A percentile compares a stretch with the other conserved stretches of the same genome.
phyloP scores from a whole-genome alignment of 2,888 invertebrate genomes.

The Drosophila subsilvestris region DNA sequence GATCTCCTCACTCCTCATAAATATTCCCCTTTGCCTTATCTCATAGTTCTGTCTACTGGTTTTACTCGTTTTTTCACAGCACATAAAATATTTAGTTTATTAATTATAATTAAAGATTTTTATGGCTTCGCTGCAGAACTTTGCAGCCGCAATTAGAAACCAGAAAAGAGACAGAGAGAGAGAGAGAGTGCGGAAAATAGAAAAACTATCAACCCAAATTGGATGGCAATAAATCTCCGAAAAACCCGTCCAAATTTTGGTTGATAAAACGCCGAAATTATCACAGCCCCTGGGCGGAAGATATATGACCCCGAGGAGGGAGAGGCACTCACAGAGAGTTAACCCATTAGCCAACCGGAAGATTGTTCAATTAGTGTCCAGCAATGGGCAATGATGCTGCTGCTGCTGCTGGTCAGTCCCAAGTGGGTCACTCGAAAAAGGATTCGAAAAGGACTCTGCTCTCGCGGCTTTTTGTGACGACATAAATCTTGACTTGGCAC shows the following conservation, averaged over 20 bases:
- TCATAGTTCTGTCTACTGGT: slow-evolving; percentile 8
- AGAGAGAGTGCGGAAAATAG: background rate
- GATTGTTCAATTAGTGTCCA: slow-evolving; percentile 80
- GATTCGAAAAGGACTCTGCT: slow-evolving; percentile 11
- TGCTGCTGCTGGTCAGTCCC: slow-evolving; percentile 58
- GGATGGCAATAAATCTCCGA: slow-evolving; percentile 66
- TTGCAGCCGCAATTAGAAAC: slow-evolving; percentile 35
- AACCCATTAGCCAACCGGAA: slow-evolving; percentile 81
- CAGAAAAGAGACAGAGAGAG: slow-evolving; percentile 26
- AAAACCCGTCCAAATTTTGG: slow-evolving; percentile 70
- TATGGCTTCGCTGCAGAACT: slow-evolving; percentile 32
- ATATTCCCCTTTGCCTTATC: slow-evolving; percentile 1
- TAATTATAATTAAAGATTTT: slow-evolving; percentile 18
- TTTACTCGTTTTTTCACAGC: slow-evolving; percentile 6
- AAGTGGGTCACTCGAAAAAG: slow-evolving; percentile 75
- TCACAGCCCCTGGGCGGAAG: slow-evolving; percentile 65
- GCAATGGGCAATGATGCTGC: background rate
- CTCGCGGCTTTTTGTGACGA: slow-evolving; percentile 57
- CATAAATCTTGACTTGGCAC: slow-evolving; percentile 78
- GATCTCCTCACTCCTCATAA: background rate
- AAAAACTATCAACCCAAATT: slow-evolving; percentile 51
- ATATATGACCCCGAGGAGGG: slow-evolving; percentile 50
- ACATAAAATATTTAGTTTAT: slow-evolving; percentile 26
- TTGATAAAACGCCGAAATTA: slow-evolving; percentile 79
- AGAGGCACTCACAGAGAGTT: slow-evolving; percentile 54